Evolutionary conservation across 2,888 invertebrate genomes (phyloP).

Genomic region (Trisateles emortualis): DNA sequence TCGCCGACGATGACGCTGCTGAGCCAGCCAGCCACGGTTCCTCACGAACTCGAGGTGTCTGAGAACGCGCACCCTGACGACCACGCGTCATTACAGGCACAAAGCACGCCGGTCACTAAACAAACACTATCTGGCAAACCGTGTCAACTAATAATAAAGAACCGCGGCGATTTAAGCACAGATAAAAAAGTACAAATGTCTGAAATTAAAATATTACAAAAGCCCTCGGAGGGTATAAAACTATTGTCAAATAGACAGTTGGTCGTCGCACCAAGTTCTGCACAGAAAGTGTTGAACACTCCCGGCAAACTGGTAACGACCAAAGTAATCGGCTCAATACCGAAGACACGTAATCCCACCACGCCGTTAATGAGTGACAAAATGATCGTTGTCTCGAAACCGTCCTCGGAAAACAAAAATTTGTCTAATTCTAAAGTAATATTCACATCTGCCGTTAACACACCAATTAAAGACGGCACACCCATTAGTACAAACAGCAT

Average conservation of each 20-base stretch:
- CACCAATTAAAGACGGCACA: constrained; percentile 59
- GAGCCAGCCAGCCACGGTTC: constrained; percentile 71
- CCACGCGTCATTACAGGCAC: constrained; percentile 64
- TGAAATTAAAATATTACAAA: constrained; percentile 79
- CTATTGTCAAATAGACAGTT: constrained; percentile 78
- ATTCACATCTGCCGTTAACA: constrained; percentile 67
- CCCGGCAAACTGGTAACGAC: constrained; percentile 76
- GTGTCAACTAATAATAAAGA: constrained; percentile 78
- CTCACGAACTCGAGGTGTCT: constrained; percentile 69
- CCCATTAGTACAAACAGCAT: constrained; percentile 65
- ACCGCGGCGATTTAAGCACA: constrained; percentile 62
- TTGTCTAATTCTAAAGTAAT: constrained; percentile 72
- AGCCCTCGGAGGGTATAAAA: constrained; percentile 74
- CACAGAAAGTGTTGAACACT: constrained; percentile 71
- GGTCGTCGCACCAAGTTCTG: constrained; percentile 69
- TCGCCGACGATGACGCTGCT: constrained; percentile 77
- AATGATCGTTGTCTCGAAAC: constrained; percentile 82
- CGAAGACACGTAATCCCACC: constrained; percentile 61
- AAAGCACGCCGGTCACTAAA: constrained; percentile 63
- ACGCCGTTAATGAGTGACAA: constrained; percentile 69
- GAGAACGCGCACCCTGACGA: constrained; percentile 70
- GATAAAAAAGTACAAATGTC: constrained; percentile 77
- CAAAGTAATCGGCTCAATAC: constrained; percentile 76
- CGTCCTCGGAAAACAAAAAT: constrained; percentile 65
- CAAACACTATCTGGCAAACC: constrained; percentile 67